Percentiles rank a stretch among this genome's conserved stretches.
These are phyloP conservation scores for Stichopus horrens DNA, from an alignment of 53 echinoderm and acorn worm species.

Conservation along the genomic window DNA sequence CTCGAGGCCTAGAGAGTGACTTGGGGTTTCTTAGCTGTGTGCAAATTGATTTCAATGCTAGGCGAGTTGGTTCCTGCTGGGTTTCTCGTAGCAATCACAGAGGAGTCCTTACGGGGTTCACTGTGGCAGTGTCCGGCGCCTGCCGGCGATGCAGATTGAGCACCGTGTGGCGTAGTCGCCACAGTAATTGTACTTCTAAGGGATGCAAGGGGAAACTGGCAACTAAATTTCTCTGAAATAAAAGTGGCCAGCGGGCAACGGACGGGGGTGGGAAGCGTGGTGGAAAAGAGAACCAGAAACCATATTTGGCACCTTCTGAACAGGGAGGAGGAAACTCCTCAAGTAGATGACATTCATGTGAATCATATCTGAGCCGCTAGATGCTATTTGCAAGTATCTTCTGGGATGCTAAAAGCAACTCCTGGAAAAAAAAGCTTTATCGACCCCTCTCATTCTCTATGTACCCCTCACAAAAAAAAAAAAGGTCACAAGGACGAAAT, in stretches of 20 bases:
- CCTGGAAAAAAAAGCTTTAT: too few relatives aligned
- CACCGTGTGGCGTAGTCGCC: slow-evolving; percentile 45
- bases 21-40: neutral
- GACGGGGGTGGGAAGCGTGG: neutral
- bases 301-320: neutral
- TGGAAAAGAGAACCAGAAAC: slow-evolving; percentile 17
- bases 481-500: too few relatives aligned
- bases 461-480: too few relatives aligned
- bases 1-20: slow-evolving; percentile 6
- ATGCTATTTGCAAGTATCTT: too few relatives aligned
- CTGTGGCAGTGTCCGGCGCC: slow-evolving; percentile 42
- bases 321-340: neutral
- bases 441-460: too few relatives aligned
- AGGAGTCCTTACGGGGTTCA: neutral
- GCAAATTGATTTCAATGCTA: slow-evolving; percentile 10
- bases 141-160: slow-evolving; percentile 39
- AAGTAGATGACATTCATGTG: neutral
- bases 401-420: too few relatives aligned
- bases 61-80: slow-evolving; percentile 8
- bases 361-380: neutral
- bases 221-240: slow-evolving; percentile 23
- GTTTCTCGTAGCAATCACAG: slow-evolving; percentile 1
- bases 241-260: slow-evolving; percentile 15
- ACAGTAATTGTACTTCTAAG: slow-evolving; percentile 17
- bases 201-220: neutral